Evolutionary conservation across 2,888 invertebrate species (phyloP), one percentile per base, ranked within the genome.

Genomic region (Mechanitis mazaeus): DNA sequence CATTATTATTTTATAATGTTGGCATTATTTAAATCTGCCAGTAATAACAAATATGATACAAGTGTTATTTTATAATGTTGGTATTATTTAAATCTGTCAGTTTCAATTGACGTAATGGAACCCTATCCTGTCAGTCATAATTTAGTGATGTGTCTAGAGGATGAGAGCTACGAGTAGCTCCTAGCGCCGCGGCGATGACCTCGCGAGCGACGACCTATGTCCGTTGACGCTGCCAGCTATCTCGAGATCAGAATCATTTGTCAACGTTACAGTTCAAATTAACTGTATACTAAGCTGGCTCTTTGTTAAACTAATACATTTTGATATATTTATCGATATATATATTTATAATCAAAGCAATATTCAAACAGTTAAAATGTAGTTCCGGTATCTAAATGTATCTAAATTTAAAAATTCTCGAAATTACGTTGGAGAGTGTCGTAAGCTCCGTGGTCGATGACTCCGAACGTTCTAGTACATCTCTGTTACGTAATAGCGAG

Each of bases 381-480:
- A 31, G 33, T 31, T 33, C 28, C 33, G 33, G 35, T 12, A 55
- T n/a, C 42, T 2, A 3, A n/a, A 55, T 55, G 9, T 35, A 55
- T 55, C 35, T 50, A 31, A 31, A 50, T 50, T 31, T 31, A 55
- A 55, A 35, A 31, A 31, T 50, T 50, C 67, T 68, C 45, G 50
- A 59, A 61, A 60, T 56, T 56, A 58, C 64, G 63, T 60, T 63
- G 55, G 63, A 66, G 64, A 61, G 75, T 88, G 87, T 87, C 88
- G 87, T 88, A 88, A 90, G 82, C 80, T 74, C 80, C 80, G 85
- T 89, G 89, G 90, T 89, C 90, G 90, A 89, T 89, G 90, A 89
- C 89, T 85, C 80, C 85, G 87, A 89, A 89, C 83, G 84, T 88
- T 88, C 87, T 83, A 86, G 88, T 81, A 83, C 84, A 85, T 87